phyloP scores from a whole-genome alignment of 2,797 vertebrate genomes.

The Lemur catta region DNA sequence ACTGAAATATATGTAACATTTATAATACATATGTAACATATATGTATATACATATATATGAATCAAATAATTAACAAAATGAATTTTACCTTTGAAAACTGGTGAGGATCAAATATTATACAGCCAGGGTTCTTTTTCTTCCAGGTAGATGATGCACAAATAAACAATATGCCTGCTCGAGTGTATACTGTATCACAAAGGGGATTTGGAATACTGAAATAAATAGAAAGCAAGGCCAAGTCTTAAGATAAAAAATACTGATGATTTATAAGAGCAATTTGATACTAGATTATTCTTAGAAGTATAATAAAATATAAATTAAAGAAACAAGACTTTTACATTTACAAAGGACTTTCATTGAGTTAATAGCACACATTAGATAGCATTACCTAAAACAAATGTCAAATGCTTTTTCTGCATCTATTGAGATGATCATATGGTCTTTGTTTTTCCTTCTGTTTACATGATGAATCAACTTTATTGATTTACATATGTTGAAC shows the following conservation, averaged over 20 bases:
- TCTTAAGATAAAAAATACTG: neutral
- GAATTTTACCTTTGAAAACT: neutral
- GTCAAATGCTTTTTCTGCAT: too few relatives aligned
- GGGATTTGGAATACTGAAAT: neutral
- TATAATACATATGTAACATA: neutral
- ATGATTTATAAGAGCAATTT: neutral
- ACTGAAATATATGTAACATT: neutral
- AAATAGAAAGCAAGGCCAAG: neutral
- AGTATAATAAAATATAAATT: neutral
- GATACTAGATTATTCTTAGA: neutral
- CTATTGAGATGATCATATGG: too few relatives aligned
- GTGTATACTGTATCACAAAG: neutral
- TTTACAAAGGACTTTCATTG: neutral
- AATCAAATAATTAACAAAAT: neutral
- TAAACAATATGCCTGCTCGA: neutral
- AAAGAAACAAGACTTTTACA: neutral
- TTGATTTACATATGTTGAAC: too few relatives aligned
- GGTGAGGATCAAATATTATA: neutral
- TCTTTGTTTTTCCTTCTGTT: too few relatives aligned
- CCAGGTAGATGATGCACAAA: neutral
- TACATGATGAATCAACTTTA: too few relatives aligned
- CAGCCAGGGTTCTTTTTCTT: neutral
- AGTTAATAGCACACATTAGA: neutral
- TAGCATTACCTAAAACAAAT: neutral
- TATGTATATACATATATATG: neutral